phyloP scores from a whole-genome alignment of 1,140 invertebrate genomes.

The Brachionus calyciflorus region DNA sequence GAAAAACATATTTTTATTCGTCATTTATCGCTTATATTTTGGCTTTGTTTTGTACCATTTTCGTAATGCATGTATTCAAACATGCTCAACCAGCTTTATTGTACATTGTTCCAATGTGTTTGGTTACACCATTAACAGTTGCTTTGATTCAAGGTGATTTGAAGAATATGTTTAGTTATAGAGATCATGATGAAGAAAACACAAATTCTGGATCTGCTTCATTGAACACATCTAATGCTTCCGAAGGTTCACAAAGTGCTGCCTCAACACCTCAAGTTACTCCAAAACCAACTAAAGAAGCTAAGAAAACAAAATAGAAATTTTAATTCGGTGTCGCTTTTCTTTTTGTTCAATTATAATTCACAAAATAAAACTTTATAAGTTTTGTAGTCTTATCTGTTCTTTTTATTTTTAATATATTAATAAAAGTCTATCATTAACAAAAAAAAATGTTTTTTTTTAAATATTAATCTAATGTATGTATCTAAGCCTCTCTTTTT shows the following conservation, averaged over 20 bases:
- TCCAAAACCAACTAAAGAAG: neutral
- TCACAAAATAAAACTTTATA: too few species aligned
- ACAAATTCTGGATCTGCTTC: neutral
- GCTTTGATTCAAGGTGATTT: conserved; percentile 87
- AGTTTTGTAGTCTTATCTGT: conserved; percentile 6
- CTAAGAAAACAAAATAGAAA: conserved; percentile 8
- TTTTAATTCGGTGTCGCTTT: too few species aligned
- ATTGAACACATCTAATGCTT: conserved; percentile 12
- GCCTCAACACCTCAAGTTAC: neutral
- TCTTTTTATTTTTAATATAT: neutral
- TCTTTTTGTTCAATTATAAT: too few species aligned
- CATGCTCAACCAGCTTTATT: conserved; percentile 92
- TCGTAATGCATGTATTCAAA: conserved; percentile 97
- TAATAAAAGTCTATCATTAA: too few species aligned
- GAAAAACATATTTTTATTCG: conserved; percentile 77
- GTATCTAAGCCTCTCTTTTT: too few species aligned
- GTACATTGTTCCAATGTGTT: conserved; percentile 92
- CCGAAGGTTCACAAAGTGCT: conserved; percentile 29
- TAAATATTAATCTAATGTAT: too few species aligned
- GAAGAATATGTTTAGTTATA: conserved; percentile 70
- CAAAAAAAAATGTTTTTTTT: too few species aligned
- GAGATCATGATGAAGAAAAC: conserved; percentile 43
- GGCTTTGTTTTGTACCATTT: conserved; percentile 86
- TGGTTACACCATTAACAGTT: conserved; percentile 78
- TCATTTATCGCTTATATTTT: conserved; percentile 89